Evolutionary conservation across 1,140 invertebrate genomes (phyloP).

Genomic region (Lepidurus arcticus): DNA sequence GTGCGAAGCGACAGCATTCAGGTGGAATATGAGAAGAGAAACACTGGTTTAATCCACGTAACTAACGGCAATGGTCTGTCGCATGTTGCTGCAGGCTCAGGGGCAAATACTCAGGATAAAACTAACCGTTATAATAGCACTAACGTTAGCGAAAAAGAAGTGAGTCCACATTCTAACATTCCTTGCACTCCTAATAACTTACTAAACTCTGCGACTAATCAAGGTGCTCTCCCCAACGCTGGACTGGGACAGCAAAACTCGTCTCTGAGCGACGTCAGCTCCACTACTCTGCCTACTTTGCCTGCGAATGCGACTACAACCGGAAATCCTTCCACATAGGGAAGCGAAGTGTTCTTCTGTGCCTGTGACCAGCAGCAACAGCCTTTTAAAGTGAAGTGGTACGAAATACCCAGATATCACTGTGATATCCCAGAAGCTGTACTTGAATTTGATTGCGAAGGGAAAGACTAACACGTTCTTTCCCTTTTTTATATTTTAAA

Average conservation of each 20-base stretch:
- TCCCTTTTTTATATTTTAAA: too few relatives aligned
- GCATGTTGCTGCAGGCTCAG: neutral
- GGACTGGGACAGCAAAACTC: neutral
- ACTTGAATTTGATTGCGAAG: neutral
- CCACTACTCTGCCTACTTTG: neutral
- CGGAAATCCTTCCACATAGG: slow-evolving; percentile 19
- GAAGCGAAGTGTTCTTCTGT: slow-evolving; percentile 23
- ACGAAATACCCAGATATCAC: slow-evolving; percentile 27
- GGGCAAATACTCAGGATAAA: neutral
- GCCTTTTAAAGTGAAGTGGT: slow-evolving; percentile 4
- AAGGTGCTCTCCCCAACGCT: neutral
- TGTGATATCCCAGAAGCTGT: neutral
- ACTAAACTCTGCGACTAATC: neutral
- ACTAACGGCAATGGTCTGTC: slow-evolving; percentile 27
- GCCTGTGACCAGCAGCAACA: slow-evolving; percentile 7
- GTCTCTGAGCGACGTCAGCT: neutral
- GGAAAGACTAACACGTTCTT: too few relatives aligned
- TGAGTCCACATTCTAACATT: neutral
- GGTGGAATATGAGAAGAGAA: slow-evolving; percentile 33
- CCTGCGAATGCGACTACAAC: neutral
- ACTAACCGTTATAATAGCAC: neutral
- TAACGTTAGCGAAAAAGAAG: neutral
- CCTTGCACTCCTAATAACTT: neutral
- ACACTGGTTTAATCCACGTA: slow-evolving; percentile 28
- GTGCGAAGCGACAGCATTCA: slow-evolving; percentile 27